Conservation (phyloP, 2,113 vertebrate species). For the Elephas maximus region DNA sequence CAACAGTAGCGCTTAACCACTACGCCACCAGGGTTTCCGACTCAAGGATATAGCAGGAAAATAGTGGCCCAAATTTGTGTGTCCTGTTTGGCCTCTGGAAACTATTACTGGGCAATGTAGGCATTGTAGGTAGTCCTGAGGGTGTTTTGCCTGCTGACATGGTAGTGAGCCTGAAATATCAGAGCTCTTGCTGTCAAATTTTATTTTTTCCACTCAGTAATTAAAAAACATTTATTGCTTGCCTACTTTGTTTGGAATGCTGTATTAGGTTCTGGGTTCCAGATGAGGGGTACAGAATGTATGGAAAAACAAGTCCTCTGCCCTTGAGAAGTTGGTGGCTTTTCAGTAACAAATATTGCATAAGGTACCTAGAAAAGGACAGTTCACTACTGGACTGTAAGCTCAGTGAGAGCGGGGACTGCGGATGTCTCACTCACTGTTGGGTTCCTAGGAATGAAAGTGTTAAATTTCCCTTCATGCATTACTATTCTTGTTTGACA, state of each 20-base stretch:
- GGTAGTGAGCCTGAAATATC: not conserved
- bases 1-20: no score
- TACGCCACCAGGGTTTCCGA: no score
- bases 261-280: not conserved
- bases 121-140: not conserved
- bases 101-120: not conserved
- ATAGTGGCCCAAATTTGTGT: not conserved
- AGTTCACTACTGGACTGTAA: not conserved
- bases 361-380: not conserved
- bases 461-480: not conserved
- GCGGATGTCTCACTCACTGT: not conserved
- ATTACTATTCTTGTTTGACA: not conserved
- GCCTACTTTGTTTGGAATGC: not conserved
- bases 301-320: not conserved
- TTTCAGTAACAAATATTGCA: slow-evolving; percentile 20
- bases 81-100: not conserved
- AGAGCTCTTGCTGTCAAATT: slow-evolving; percentile 3
- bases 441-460: not conserved
- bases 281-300: not conserved
- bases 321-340: not conserved
- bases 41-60: not conserved
- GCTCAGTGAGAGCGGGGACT: not conserved
- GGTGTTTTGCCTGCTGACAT: not conserved
- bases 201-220: not conserved
- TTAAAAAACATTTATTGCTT: not conserved